These are phyloP conservation scores for Hesperia comma DNA, from an alignment of 2,888 invertebrate species.

Conservation along the genomic window DNA sequence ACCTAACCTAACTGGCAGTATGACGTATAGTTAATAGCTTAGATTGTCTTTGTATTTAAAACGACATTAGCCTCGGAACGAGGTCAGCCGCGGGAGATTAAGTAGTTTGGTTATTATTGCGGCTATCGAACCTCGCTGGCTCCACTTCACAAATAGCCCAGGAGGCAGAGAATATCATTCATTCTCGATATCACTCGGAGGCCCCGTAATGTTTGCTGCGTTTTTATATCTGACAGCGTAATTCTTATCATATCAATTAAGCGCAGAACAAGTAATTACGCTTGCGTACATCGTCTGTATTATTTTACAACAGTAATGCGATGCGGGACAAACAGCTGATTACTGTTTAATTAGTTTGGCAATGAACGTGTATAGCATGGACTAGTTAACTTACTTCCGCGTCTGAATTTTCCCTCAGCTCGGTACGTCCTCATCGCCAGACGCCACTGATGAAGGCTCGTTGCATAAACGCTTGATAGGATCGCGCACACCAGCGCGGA, in stretches of 20 bases:
- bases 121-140: conserved; percentile 4
- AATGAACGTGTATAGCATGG: no score
- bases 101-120: conserved; percentile 7
- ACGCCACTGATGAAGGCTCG: not conserved
- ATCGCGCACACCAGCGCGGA: conserved; percentile 3
- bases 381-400: no score
- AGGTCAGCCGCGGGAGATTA: conserved; percentile 18
- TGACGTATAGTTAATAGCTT: not conserved
- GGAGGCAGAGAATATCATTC: not conserved
- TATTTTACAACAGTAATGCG: not conserved
- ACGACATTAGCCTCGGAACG: conserved; percentile 9
- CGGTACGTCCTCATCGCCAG: no score
- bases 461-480: conserved; percentile 13
- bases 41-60: conserved; percentile 17
- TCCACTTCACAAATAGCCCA: not conserved
- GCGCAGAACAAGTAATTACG: conserved; percentile 13
- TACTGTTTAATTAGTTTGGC: not conserved
- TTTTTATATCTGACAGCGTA: not conserved
- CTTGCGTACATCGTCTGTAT: not conserved
- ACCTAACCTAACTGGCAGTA: not conserved
- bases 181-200: not conserved
- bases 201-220: not conserved
- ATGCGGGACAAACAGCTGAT: not conserved
- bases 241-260: conserved; percentile 8
- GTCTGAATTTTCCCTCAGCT: no score